Conservation (phyloP, 1,140 invertebrate species). For the Armadillidium nasatum region DNA sequence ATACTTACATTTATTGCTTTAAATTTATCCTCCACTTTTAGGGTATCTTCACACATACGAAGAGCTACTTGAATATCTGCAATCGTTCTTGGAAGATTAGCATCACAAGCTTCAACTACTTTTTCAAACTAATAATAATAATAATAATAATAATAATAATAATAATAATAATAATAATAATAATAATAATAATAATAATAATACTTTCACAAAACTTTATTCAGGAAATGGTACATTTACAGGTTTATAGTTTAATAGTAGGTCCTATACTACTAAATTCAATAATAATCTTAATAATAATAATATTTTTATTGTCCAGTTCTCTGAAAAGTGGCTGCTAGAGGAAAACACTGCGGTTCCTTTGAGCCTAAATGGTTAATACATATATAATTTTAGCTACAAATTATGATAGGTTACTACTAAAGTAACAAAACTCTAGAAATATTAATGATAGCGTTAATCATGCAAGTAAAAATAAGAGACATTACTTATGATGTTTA, state of each 20-base stretch:
- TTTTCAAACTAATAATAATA: conserved; percentile 59
- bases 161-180: background rate
- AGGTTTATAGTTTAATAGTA: no score
- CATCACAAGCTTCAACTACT: conserved; percentile 57
- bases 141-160: background rate
- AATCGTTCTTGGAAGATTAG: conserved; percentile 60
- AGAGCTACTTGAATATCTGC: conserved; percentile 64
- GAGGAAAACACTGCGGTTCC: no score
- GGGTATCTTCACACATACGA: conserved; percentile 52
- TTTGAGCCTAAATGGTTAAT: no score
- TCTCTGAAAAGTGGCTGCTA: no score
- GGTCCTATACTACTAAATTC: no score
- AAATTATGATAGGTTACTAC: no score
- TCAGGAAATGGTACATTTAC: no score
- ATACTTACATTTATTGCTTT: conserved; percentile 51
- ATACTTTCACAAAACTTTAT: no score
- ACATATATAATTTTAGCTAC: no score
- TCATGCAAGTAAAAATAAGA: background rate
- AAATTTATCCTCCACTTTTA: conserved; percentile 46
- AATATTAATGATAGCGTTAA: background rate
- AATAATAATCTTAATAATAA: background rate
- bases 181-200: background rate
- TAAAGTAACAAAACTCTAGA: no score
- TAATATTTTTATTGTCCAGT: background rate
- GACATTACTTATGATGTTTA: no score